These are phyloP conservation scores for Saxidomus purpurata DNA, from an alignment of 1,140 invertebrate species.

Conservation along the genomic window DNA sequence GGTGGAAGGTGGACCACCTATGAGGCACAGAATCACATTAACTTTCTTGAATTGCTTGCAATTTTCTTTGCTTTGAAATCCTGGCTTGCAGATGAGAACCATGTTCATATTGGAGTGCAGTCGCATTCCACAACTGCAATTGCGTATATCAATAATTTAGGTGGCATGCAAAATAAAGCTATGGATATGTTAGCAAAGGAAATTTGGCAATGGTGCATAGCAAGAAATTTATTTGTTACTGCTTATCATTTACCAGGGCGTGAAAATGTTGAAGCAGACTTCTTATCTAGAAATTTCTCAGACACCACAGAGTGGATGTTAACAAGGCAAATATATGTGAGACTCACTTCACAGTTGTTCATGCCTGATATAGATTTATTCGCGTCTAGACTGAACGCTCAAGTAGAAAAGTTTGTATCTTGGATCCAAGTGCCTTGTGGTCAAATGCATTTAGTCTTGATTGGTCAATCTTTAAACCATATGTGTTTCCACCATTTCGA, in stretches of 20 bases:
- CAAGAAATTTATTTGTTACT: conserved; percentile 60
- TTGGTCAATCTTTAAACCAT: conserved; percentile 16
- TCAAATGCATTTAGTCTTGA: conserved; percentile 40
- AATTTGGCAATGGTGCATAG: conserved; percentile 52
- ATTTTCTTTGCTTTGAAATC: conserved; percentile 31
- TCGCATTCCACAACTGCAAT: conserved; percentile 62
- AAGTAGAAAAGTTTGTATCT: conserved; percentile 42
- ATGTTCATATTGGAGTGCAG: conserved; percentile 2
- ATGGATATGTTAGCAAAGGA: conserved; percentile 16
- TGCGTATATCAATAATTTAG: conserved; percentile 58
- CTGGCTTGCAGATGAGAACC: not conserved
- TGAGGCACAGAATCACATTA: conserved; percentile 46
- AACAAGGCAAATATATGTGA: conserved; percentile 43
- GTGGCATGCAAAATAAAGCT: not conserved
- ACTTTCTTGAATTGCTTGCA: conserved; percentile 60
- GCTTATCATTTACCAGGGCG: conserved; percentile 54
- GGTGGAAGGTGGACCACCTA: too few relatives aligned
- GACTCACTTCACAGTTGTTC: not conserved
- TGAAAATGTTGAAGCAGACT: conserved; percentile 60
- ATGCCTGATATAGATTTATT: conserved; percentile 66
- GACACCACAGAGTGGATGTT: conserved; percentile 44
- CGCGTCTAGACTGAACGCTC: conserved; percentile 61
- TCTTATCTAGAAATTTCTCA: conserved; percentile 41
- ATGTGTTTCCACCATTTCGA: conserved; percentile 64
- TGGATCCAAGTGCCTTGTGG: conserved; percentile 57